phyloP scores from a whole-genome alignment of 2,888 invertebrate species.

The Timema cristinae region DNA sequence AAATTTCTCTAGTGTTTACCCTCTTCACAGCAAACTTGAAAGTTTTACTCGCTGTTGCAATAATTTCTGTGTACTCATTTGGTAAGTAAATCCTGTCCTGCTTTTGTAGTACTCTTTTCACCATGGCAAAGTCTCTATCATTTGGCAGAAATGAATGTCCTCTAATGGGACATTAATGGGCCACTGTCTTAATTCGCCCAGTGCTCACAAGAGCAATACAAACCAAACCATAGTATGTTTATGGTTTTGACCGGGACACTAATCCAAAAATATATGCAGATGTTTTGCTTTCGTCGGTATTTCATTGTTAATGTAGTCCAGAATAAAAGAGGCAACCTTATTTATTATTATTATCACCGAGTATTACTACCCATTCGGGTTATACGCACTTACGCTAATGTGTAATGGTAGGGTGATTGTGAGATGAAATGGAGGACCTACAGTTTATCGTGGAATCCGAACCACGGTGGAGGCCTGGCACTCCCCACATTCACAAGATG shows the following conservation, averaged over 20 bases:
- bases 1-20: not conserved
- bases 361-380: too few species aligned
- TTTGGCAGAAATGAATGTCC: not conserved
- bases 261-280: not conserved
- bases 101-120: not conserved
- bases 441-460: too few species aligned
- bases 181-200: conserved; percentile 1
- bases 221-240: not conserved
- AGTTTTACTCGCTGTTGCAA: not conserved
- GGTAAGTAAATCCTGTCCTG: not conserved
- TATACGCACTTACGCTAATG: too few species aligned
- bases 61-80: not conserved
- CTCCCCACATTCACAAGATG: too few species aligned
- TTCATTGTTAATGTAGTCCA: not conserved
- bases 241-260: not conserved
- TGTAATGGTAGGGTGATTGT: too few species aligned
- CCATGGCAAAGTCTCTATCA: not conserved
- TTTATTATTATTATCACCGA: too few species aligned
- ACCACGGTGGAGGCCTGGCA: too few species aligned
- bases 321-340: not conserved
- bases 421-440: too few species aligned
- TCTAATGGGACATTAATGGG: conserved; percentile 1
- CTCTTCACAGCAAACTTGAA: not conserved
- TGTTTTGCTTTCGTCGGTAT: not conserved
- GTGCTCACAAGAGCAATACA: conserved; percentile 3